phyloP scores from a whole-genome alignment of 2,113 vertebrate species.

The Hippocampus mohnikei region DNA sequence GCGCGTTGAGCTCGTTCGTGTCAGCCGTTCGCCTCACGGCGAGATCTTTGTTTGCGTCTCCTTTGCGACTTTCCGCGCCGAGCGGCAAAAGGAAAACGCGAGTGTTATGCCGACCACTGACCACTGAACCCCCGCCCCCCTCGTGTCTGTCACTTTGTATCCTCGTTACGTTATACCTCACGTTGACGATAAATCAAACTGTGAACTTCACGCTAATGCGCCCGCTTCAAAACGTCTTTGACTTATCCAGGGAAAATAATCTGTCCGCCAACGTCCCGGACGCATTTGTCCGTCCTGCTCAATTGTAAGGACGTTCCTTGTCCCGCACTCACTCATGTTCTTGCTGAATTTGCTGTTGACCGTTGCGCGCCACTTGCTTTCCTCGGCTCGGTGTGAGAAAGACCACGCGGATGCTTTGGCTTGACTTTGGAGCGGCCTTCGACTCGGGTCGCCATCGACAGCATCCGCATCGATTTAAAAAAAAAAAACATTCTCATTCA shows the following conservation, averaged over 20 bases:
- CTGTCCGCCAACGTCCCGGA: neutral
- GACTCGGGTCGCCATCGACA: neutral
- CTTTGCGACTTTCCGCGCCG: neutral
- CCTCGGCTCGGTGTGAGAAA: conserved; percentile 14
- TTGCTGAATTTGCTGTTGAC: conserved; percentile 49
- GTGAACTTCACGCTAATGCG: conserved; percentile 32
- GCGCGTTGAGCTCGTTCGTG: neutral
- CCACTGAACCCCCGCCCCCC: neutral
- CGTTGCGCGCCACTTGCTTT: conserved; percentile 42
- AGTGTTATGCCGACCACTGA: conserved; percentile 4
- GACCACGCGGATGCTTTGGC: neutral
- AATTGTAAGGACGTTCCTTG: no score
- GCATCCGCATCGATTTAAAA: neutral
- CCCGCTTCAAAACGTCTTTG: conserved; percentile 13
- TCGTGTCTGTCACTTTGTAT: conserved; percentile 9
- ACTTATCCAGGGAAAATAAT: conserved; percentile 52
- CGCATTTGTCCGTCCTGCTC: conserved; percentile 3
- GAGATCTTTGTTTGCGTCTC: neutral
- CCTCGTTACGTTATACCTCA: conserved; percentile 14
- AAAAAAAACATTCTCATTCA: conserved; percentile 49
- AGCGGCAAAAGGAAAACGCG: neutral
- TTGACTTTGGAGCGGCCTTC: conserved; percentile 14
- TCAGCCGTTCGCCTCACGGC: neutral
- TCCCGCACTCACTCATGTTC: no score
- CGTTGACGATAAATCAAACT: conserved; percentile 44